Evolutionary conservation across 2,113 vertebrate species (phyloP).

Genomic region (Pogonocichla stellata): DNA sequence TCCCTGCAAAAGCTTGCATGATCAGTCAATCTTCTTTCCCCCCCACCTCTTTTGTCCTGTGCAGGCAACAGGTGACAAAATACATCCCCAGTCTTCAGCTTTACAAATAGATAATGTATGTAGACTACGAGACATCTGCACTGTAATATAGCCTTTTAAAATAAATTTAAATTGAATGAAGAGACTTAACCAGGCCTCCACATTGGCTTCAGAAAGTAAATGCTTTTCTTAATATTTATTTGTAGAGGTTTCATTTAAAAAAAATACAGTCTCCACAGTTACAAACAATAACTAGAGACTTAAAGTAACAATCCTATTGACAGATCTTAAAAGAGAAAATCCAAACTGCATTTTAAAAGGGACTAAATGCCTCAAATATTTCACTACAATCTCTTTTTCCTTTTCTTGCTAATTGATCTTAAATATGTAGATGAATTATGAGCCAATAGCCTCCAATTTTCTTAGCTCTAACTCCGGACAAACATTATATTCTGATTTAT

Average conservation of each 20-base stretch:
- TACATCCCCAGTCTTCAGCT: not conserved
- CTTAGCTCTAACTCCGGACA: not conserved
- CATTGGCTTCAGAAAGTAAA: not conserved
- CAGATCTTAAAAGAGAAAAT: not conserved
- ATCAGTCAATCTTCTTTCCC: not conserved
- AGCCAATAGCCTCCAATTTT: not conserved
- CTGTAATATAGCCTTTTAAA: not conserved
- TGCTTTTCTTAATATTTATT: not conserved
- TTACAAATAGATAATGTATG: not conserved
- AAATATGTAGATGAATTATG: not conserved
- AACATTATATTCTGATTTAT: not conserved
- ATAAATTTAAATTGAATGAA: not conserved
- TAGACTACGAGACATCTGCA: not conserved
- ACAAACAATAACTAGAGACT: not conserved
- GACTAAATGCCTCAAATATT: not conserved
- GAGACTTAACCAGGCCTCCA: not conserved
- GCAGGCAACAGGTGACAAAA: slow-evolving; percentile 22
- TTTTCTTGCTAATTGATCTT: not conserved
- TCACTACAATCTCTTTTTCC: not conserved
- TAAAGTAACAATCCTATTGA: not conserved
- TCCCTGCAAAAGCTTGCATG: not conserved
- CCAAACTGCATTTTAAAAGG: not conserved
- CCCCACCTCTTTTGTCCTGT: not conserved
- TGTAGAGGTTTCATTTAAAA: not conserved
- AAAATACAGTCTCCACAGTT: not conserved